Evolutionary conservation across 2,113 vertebrate species (phyloP), one percentile per base, ranked within the genome.

Genomic region (Seriola quinqueradiata): DNA sequence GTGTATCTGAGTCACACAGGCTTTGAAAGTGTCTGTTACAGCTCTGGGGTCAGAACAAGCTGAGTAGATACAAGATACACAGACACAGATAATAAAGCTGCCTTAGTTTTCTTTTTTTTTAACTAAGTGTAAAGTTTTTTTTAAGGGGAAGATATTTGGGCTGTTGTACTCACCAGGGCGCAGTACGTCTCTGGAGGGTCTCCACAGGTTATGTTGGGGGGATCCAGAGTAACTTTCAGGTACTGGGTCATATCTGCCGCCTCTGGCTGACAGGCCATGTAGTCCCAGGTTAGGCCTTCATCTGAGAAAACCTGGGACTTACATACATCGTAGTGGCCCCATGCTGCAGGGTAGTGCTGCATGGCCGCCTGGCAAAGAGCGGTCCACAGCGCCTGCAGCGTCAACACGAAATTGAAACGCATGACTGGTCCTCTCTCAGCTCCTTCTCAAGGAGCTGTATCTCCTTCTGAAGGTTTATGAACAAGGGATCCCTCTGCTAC

Each of bases 231-330:
- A 82, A 99, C 97, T 92, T 97, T 99, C 72, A 99, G 95, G n/a
- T 95, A 98, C 81, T 97, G 97, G 91, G 99, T 99, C 98, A 99
- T 98, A 92, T 99, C 97, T 40, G 96, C 97, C 46, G 97, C 97
- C 94, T 99, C 98, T 0, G 98, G 98, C 84, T 99, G 98, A 93
- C 98, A 99, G 83, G 98, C 98, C 96, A 98, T 99, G 95, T 99
- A 99, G 96, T 99, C 98, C 98, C 98, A 99, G 79, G 97, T 96
- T 76, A 97, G 96, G 78, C 97, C 98, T 89, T 99, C 97, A 64
- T 99, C 98, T 0, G 97, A 97, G 92, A 97, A 99, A 89, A 98
- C 94, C 91, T 97, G 97, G 81, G 97, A 98, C 92, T 99, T 99
- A 86, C 98, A 99, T 72, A 99, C 96, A 0, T 99, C 98, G 50